A percentile compares a stretch with the other conserved stretches of the same genome.
Conservation (phyloP, 2,888 invertebrate species). For the Erpobdella octoculata region DNA sequence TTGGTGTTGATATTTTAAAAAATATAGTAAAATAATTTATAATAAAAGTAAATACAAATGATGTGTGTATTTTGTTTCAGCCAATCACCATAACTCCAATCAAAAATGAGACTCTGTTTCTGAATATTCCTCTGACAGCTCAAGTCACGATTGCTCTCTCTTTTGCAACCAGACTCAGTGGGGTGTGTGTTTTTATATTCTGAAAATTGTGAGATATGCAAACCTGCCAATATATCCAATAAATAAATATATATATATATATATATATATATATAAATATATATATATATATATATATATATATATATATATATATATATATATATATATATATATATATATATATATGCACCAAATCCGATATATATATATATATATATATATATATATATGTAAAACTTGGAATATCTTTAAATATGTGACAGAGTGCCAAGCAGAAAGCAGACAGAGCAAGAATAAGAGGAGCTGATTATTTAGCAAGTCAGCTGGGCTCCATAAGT, state of each 20-base stretch:
- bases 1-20: background rate
- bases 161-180: slow-evolving; percentile 32
- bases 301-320: too few relatives aligned
- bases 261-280: too few relatives aligned
- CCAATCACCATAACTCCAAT: slow-evolving; percentile 24
- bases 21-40: background rate
- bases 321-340: too few relatives aligned
- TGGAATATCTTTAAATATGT: background rate
- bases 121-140: slow-evolving; percentile 38
- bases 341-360: too few relatives aligned
- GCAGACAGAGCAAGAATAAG: slow-evolving; percentile 40
- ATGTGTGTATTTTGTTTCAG: slow-evolving; percentile 30
- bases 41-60: too few relatives aligned
- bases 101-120: slow-evolving; percentile 29
- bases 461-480: slow-evolving; percentile 43
- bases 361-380: too few relatives aligned
- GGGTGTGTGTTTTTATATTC: slow-evolving; percentile 34
- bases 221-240: too few relatives aligned
- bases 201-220: too few relatives aligned
- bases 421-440: slow-evolving; percentile 30
- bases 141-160: slow-evolving; percentile 36
- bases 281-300: too few relatives aligned
- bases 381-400: too few relatives aligned
- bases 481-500: slow-evolving; percentile 38
- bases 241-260: too few relatives aligned